Evolutionary conservation across 2,888 invertebrate genomes (phyloP).

Genomic region (Psylliodes chrysocephalus): DNA sequence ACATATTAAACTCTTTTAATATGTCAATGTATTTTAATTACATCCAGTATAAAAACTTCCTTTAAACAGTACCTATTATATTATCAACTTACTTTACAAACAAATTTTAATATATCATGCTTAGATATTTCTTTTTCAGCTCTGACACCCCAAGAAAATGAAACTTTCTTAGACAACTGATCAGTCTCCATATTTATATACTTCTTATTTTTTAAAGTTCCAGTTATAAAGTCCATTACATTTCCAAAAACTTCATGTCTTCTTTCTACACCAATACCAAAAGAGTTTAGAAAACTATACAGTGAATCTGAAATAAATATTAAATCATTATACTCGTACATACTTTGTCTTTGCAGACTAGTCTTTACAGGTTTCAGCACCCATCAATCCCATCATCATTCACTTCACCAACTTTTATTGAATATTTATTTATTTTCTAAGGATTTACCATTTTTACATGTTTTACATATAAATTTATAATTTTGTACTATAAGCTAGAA

Average conservation of each 20-base stretch:
- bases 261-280: conserved; percentile 50
- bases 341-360: too few relatives aligned
- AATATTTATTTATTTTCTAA: too few relatives aligned
- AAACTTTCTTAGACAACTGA: conserved; percentile 44
- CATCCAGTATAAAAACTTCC: too few relatives aligned
- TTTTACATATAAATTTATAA: too few relatives aligned
- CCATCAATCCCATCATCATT: too few relatives aligned
- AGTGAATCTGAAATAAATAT: conserved; percentile 49
- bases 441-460: too few relatives aligned
- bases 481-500: too few relatives aligned
- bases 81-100: conserved; percentile 50
- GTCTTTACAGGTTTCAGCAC: too few relatives aligned
- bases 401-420: too few relatives aligned
- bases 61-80: background rate
- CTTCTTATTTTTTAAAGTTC: conserved; percentile 49
- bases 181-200: conserved; percentile 50
- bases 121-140: conserved; percentile 56
- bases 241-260: conserved; percentile 51
- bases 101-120: conserved; percentile 52
- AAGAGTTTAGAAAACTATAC: conserved; percentile 49
- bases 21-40: too few relatives aligned
- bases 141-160: conserved; percentile 51
- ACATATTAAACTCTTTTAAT: background rate
- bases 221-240: conserved; percentile 51
- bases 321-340: too few relatives aligned